Percentiles rank a stretch among this genome's conserved stretches.
These are phyloP conservation scores for Sarcoramphus papa DNA, from an alignment of 2,797 vertebrate species.

Conservation along the genomic window DNA sequence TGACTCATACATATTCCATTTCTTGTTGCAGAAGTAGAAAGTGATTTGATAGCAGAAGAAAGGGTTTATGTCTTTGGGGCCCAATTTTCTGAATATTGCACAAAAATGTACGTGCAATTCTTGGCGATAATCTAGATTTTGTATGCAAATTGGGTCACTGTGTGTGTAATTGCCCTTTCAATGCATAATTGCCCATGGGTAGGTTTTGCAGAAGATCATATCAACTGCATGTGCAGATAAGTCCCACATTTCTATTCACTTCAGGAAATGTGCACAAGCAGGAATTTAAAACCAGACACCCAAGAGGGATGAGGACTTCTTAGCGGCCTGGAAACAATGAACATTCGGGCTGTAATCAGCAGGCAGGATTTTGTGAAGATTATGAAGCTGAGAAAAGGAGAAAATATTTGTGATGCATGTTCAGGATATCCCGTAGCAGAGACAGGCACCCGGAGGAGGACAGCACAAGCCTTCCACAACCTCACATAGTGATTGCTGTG, in stretches of 20 bases:
- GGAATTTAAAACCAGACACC: slow-evolving; percentile 26
- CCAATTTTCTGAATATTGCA: slow-evolving; percentile 16
- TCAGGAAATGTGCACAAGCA: neutral
- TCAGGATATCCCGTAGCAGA: neutral
- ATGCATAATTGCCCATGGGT: slow-evolving; percentile 25
- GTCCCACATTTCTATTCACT: slow-evolving; percentile 18
- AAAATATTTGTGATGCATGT: neutral
- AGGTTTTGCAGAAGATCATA: slow-evolving; percentile 29
- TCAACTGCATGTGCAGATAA: neutral
- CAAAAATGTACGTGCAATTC: neutral
- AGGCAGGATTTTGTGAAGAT: neutral
- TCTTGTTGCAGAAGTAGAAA: neutral
- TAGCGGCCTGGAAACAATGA: neutral
- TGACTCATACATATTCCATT: neutral
- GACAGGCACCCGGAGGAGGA: neutral
- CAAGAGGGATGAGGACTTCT: neutral
- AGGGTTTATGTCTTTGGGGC: slow-evolving; percentile 7
- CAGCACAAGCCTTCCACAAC: fast-evolving
- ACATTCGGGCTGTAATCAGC: neutral
- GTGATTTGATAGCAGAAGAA: neutral
- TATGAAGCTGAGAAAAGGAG: neutral
- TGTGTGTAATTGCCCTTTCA: slow-evolving; percentile 50
- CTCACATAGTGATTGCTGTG: fast-evolving
- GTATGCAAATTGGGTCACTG: slow-evolving; percentile 34
- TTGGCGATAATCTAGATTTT: slow-evolving; percentile 12